phyloP scores from a whole-genome alignment of 2,888 invertebrate species.

The Cheilosia grossa region DNA sequence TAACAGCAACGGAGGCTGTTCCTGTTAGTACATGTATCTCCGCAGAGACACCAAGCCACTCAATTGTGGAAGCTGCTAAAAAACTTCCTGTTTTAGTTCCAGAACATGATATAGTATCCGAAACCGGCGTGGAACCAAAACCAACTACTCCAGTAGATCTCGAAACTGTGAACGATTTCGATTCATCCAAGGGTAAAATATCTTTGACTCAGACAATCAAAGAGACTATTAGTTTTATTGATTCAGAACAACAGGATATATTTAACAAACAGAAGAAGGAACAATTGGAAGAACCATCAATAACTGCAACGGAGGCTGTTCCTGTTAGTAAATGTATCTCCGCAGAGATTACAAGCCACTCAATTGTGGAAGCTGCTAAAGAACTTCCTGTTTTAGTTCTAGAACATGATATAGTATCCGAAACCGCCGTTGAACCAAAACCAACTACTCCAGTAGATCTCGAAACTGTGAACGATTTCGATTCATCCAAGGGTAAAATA shows the following conservation, averaged over 20 bases:
- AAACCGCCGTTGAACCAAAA: no score
- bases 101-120: no score
- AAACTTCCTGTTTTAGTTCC: no score
- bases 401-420: no score
- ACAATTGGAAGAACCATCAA: background rate
- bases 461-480: background rate
- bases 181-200: background rate
- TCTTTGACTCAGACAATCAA: conserved; percentile 3
- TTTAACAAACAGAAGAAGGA: background rate
- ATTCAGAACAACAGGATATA: conserved; percentile 16
- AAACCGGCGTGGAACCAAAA: no score
- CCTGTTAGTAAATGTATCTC: background rate
- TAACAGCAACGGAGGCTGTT: conserved; percentile 73
- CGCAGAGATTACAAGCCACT: no score
- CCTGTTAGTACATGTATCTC: background rate
- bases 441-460: no score
- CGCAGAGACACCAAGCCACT: no score
- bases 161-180: background rate
- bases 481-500: background rate
- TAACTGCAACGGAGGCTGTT: conserved; percentile 73
- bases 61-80: no score
- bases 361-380: no score
- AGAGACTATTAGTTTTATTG: conserved; percentile 23
- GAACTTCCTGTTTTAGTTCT: no score
- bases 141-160: no score